Percentiles rank a stretch among this genome's conserved stretches.
Evolutionary conservation across 2,797 vertebrate species (phyloP).

Genomic region (Acrocephalus scirpaceus): DNA sequence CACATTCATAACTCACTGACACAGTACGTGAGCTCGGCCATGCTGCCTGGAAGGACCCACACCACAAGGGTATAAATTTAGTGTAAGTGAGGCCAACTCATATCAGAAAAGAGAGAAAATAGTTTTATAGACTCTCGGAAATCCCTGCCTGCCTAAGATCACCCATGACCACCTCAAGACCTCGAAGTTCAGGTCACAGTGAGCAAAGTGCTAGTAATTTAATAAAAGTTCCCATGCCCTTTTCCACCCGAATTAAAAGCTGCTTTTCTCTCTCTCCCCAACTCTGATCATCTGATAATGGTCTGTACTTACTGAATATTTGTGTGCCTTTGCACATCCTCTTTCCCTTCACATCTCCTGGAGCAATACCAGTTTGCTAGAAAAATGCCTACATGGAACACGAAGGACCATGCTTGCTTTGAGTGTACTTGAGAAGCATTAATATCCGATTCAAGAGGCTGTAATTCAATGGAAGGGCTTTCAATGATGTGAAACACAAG

Average conservation of each 20-base stretch:
- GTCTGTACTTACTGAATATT: neutral
- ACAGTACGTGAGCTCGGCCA: constrained; percentile 30
- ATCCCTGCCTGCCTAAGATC: neutral
- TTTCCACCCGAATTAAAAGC: neutral
- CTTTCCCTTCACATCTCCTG: neutral
- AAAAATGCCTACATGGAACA: neutral
- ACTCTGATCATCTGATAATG: neutral
- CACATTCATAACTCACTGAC: neutral
- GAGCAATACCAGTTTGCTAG: neutral
- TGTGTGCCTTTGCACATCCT: neutral
- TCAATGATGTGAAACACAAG: constrained; percentile 58
- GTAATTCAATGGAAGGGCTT: constrained; percentile 33
- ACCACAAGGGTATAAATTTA: neutral
- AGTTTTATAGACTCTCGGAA: neutral
- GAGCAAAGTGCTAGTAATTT: neutral
- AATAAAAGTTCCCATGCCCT: neutral
- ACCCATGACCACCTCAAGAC: neutral
- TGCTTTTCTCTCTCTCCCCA: neutral
- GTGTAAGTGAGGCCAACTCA: neutral
- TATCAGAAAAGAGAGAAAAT: constrained; percentile 10
- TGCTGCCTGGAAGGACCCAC: neutral
- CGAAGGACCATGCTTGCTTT: neutral
- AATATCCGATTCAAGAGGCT: constrained; percentile 10
- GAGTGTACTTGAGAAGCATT: constrained; percentile 54
- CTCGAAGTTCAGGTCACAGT: neutral